These are phyloP conservation scores for Pachliopta kotzebuea DNA, from an alignment of 2,888 invertebrate species.

Conservation along the genomic window DNA sequence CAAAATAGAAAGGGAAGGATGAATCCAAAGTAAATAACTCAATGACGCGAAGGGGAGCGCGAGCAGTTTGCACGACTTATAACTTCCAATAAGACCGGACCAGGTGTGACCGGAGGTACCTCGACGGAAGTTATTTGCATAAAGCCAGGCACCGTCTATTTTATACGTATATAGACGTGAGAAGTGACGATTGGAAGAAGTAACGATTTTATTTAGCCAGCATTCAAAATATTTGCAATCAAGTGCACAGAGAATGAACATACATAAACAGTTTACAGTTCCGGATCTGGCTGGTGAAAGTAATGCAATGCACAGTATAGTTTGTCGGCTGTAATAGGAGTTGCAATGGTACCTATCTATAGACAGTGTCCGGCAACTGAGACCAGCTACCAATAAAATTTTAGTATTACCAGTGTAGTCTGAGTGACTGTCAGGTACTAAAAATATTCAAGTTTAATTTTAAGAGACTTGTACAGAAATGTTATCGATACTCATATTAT, in stretches of 20 bases:
- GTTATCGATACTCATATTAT: too few relatives aligned
- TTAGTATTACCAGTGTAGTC: too few relatives aligned
- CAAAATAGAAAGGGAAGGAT: conserved; percentile 46
- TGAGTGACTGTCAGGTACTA: too few relatives aligned
- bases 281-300: too few relatives aligned
- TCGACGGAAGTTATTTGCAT: conserved; percentile 69
- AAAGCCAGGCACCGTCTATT: conserved; percentile 39
- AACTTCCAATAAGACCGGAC: conserved; percentile 72
- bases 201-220: conserved; percentile 4
- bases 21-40: conserved; percentile 45
- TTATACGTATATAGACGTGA: not conserved
- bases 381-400: too few relatives aligned
- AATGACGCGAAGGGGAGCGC: conserved; percentile 47
- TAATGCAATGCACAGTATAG: too few relatives aligned
- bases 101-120: conserved; percentile 69
- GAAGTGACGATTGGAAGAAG: not conserved
- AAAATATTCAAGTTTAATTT: too few relatives aligned
- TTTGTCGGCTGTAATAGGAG: too few relatives aligned
- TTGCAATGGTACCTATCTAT: too few relatives aligned
- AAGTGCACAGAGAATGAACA: not conserved
- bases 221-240: conserved; percentile 1
- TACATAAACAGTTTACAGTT: not conserved
- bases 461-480: too few relatives aligned
- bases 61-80: conserved; percentile 75
- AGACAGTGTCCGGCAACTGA: too few relatives aligned